Evolutionary conservation across 2,113 vertebrate genomes (phyloP).

Genomic region (Rhabdornis inornatus): DNA sequence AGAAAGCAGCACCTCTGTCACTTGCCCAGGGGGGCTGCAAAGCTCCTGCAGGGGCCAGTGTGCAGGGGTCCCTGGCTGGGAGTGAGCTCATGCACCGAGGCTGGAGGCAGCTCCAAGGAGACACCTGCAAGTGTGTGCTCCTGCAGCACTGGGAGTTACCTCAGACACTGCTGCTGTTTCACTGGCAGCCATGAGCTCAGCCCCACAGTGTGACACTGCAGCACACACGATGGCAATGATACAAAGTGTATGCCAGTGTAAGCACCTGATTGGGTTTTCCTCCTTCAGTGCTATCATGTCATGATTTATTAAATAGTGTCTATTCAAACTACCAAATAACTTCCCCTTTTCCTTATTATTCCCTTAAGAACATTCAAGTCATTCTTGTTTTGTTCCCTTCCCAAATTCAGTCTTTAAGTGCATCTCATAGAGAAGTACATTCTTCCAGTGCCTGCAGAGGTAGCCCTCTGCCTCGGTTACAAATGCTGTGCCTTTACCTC

Average conservation of each 20-base stretch:
- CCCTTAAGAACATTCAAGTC: not conserved
- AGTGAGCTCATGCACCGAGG: rapidly evolving
- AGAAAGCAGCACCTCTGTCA: not conserved
- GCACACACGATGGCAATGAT: not conserved
- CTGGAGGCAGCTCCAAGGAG: not conserved
- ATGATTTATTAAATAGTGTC: not conserved
- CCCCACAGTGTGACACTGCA: not conserved
- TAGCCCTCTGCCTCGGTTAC: rapidly evolving
- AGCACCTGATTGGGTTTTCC: not conserved
- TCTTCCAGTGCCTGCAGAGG: not conserved
- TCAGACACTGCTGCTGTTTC: not conserved
- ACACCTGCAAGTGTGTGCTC: not conserved
- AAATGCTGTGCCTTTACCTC: not conserved
- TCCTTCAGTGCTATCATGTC: not conserved
- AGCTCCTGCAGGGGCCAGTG: rapidly evolving
- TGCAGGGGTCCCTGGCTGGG: not conserved
- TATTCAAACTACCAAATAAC: not conserved
- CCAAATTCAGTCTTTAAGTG: not conserved
- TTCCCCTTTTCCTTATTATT: not conserved
- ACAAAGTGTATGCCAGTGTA: not conserved
- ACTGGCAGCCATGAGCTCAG: not conserved
- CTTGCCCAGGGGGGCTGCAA: not conserved
- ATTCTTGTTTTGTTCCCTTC: not conserved
- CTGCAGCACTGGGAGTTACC: not conserved
- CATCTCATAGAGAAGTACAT: not conserved